These are phyloP conservation scores for Menura novaehollandiae DNA, from an alignment of 2,113 vertebrate species.

Conservation along the genomic window DNA sequence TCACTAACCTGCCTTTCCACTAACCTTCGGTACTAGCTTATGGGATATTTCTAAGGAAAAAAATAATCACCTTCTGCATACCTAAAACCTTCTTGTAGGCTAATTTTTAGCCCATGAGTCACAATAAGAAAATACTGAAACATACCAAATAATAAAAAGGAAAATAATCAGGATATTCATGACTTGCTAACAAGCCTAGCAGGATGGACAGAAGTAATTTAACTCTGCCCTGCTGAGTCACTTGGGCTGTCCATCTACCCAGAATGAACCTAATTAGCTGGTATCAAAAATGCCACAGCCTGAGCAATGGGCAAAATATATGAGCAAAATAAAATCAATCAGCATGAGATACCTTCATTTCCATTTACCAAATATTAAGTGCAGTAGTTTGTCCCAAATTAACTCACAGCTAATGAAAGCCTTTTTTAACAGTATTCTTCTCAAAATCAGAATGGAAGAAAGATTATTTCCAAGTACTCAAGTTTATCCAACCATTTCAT, in stretches of 20 bases:
- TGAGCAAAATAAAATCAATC: conserved; percentile 60
- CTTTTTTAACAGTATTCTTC: conserved; percentile 41
- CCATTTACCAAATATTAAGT: conserved; percentile 69
- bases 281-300: conserved; percentile 70
- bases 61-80: neutral
- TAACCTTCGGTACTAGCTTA: neutral
- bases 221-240: conserved; percentile 72
- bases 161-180: conserved; percentile 52
- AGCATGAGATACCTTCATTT: conserved; percentile 63
- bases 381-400: conserved; percentile 63
- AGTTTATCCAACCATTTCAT: conserved; percentile 45
- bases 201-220: conserved; percentile 70
- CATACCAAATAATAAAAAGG: neutral
- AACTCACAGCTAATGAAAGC: conserved; percentile 67
- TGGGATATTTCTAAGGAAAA: neutral
- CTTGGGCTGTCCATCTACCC: conserved; percentile 65
- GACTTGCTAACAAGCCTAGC: conserved; percentile 68
- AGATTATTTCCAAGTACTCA: conserved; percentile 19
- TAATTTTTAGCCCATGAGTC: conserved; percentile 7
- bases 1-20: neutral
- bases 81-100: neutral
- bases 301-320: conserved; percentile 49
- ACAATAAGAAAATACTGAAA: conserved; percentile 33
- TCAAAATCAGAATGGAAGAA: conserved; percentile 20
- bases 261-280: conserved; percentile 70